Percentiles rank a stretch among this genome's conserved stretches.
Evolutionary conservation across 1,140 invertebrate species (phyloP).

Genomic region (Calliopsis andreniformis): DNA sequence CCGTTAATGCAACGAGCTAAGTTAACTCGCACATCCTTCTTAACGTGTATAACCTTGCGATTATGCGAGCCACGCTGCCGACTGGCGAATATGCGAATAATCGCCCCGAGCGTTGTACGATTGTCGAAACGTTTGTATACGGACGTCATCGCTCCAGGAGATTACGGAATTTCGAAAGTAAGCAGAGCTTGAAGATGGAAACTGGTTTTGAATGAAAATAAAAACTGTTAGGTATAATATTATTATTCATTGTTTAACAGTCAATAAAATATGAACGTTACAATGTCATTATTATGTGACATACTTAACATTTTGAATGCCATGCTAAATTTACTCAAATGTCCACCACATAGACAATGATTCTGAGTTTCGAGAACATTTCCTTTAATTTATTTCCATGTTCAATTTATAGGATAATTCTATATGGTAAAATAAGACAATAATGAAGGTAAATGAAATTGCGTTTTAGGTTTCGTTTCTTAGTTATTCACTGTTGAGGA

Average conservation of each 20-base stretch:
- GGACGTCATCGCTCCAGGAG: background rate
- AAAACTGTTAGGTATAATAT: background rate
- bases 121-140: slow-evolving; percentile 26
- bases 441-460: too few species aligned
- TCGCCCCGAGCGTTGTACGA: slow-evolving; percentile 32
- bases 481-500: too few species aligned
- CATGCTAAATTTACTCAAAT: too few species aligned
- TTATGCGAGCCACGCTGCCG: slow-evolving; percentile 59
- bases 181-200: background rate
- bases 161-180: slow-evolving; percentile 19
- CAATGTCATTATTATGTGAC: too few species aligned
- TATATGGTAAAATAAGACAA: too few species aligned
- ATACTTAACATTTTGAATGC: too few species aligned
- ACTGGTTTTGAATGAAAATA: background rate
- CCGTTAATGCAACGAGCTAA: slow-evolving; percentile 77
- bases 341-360: too few species aligned
- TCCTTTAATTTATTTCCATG: too few species aligned
- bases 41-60: slow-evolving; percentile 75
- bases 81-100: slow-evolving; percentile 43
- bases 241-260: background rate
- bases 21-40: slow-evolving; percentile 81
- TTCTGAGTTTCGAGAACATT: too few species aligned
- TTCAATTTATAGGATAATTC: too few species aligned
- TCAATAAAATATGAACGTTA: background rate
- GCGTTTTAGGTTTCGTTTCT: too few species aligned